Conservation (phyloP, 2,113 vertebrate genomes). For the Rana temporaria region DNA sequence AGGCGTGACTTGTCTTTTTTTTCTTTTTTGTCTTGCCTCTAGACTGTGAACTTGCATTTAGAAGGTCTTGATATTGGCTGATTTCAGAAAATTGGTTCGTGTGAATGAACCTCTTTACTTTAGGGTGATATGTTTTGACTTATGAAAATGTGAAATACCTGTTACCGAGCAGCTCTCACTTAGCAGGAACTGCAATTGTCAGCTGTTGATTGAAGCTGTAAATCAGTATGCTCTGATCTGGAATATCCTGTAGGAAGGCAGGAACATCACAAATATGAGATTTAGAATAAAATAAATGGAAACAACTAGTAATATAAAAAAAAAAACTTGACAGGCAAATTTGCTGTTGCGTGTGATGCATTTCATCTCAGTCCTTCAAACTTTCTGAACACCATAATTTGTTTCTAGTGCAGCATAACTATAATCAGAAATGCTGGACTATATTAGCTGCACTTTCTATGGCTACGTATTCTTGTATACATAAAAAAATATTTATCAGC, state of each 20-base stretch:
- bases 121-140: slow-evolving; percentile 77
- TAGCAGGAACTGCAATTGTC: slow-evolving; percentile 69
- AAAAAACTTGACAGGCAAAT: slow-evolving; percentile 80
- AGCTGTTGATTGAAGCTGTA: slow-evolving; percentile 73
- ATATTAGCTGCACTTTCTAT: slow-evolving; percentile 72
- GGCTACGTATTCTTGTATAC: slow-evolving; percentile 64
- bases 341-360: slow-evolving; percentile 73
- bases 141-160: slow-evolving; percentile 78
- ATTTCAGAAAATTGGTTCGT: slow-evolving; percentile 69
- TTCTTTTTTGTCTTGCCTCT: slow-evolving; percentile 15
- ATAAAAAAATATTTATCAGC: slow-evolving; percentile 63
- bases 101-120: slow-evolving; percentile 71
- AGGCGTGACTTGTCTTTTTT: slow-evolving; percentile 11
- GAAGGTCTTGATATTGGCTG: slow-evolving; percentile 57
- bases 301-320: slow-evolving; percentile 72
- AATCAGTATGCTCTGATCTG: slow-evolving; percentile 70
- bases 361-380: slow-evolving; percentile 76
- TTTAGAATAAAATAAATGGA: slow-evolving; percentile 79
- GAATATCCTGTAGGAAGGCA: slow-evolving; percentile 70
- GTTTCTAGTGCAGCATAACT: slow-evolving; percentile 71
- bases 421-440: slow-evolving; percentile 73
- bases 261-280: slow-evolving; percentile 74
- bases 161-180: slow-evolving; percentile 71
- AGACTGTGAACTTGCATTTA: slow-evolving; percentile 59
- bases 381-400: slow-evolving; percentile 82